Evolutionary conservation across 2,113 vertebrate genomes (phyloP), one percentile per base, ranked within the genome.

Genomic region (Agapornis roseicollis): DNA sequence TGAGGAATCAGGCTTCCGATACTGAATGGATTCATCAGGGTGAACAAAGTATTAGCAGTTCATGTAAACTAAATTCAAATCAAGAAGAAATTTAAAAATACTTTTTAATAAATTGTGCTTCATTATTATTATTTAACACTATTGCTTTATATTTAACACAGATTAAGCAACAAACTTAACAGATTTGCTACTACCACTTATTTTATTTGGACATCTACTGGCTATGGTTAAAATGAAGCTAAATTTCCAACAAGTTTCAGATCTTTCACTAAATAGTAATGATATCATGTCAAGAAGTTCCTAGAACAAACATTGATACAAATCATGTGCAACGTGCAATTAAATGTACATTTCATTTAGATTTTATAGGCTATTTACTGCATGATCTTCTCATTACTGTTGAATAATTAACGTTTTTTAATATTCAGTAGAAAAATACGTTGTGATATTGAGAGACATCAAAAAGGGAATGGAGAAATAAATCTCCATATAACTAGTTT

Each of bases 301-400:
- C 33, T 84, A 83, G 60, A 80, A 37, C 25, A 60, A 87, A 80
- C 10, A 69, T 7, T 52, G 17, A 10, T 82, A 85, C 85, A 93
- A 95, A 95, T 91, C 13, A 73, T 46, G 81, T 65, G 61, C n/a
- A 61, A 91, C 24, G 7, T 87, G n/a, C 65, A 89, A 89, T 73
- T 90, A 89, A 91, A 18, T 35, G 64, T 44, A 83, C 41, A 74
- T 92, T 92, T 96, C 5, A 81, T 95, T 95, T 84, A 29, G n/a
- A 58, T 94, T 95, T 95, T 92, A 92, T 81, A 79, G 82, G 25
- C 68, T 86, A 93, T 95, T 96, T 91, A 86, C 64, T 93, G 76
- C 55, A 46, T 94, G 66, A 95, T 92, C 39, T 68, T 78, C 50
- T 63, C 52, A 20, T 74, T 74, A 61, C 39, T 64, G 17, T 10